Evolutionary conservation across 2,113 vertebrate species (phyloP).

Genomic region (Amphiprion ocellaris): DNA sequence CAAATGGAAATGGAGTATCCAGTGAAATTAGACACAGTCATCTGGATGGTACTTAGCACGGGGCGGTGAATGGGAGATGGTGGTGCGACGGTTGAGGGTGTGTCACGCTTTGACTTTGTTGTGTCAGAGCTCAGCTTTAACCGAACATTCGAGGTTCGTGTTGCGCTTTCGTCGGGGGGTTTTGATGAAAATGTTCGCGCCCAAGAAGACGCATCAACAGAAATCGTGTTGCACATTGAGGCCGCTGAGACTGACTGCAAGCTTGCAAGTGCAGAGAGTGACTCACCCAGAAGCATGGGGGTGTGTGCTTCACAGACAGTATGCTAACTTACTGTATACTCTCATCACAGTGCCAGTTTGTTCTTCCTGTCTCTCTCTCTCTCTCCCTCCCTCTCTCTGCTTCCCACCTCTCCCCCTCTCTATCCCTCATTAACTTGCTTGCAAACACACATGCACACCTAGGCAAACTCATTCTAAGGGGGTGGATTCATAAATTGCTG

Average conservation of each 20-base stretch:
- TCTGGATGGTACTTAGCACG: conserved; percentile 55
- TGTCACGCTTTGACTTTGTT: conserved; percentile 40
- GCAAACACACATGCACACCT: conserved; percentile 55
- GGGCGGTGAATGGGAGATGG: conserved; percentile 46
- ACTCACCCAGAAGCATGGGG: conserved; percentile 69
- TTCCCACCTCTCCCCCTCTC: conserved; percentile 17
- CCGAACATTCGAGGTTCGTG: conserved; percentile 11
- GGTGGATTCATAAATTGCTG: conserved; percentile 62
- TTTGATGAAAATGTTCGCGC: not conserved
- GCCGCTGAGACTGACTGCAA: conserved; percentile 51
- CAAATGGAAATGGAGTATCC: conserved; percentile 77
- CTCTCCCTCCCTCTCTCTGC: not conserved
- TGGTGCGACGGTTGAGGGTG: conserved; percentile 47
- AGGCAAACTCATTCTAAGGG: conserved; percentile 40
- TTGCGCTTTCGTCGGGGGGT: conserved; percentile 14
- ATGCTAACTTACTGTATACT: conserved; percentile 57
- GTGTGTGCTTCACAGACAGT: conserved; percentile 36
- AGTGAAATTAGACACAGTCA: conserved; percentile 70
- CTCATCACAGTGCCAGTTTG: conserved; percentile 39
- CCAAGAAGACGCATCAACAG: not conserved
- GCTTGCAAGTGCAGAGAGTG: conserved; percentile 70
- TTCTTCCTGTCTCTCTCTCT: conserved; percentile 27
- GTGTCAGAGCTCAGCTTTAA: conserved; percentile 30
- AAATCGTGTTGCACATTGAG: conserved; percentile 27
- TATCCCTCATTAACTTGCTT: conserved; percentile 51